Conservation (phyloP, 2,113 vertebrate species). For the Lampris megalopsis region DNA sequence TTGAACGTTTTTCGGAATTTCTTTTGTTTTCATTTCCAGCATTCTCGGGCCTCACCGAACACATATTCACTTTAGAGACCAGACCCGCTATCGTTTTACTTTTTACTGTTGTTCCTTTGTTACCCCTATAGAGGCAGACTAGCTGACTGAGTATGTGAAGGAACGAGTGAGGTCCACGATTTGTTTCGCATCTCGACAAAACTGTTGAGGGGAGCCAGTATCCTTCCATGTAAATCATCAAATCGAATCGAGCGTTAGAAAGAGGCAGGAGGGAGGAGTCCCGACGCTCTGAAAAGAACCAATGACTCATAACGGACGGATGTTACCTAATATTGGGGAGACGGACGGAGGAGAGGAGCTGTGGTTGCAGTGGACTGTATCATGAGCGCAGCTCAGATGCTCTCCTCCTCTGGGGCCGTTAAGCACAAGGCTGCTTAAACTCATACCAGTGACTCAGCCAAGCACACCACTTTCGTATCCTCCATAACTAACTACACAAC, state of each 20-base stretch:
- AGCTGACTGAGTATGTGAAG: no score
- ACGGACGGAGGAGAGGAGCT: slow-evolving; percentile 42
- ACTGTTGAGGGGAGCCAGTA: no score
- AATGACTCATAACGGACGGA: slow-evolving; percentile 69
- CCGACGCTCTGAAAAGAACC: slow-evolving; percentile 63
- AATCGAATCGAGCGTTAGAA: slow-evolving; percentile 53
- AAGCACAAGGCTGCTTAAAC: slow-evolving; percentile 54
- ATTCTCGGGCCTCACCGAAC: no score
- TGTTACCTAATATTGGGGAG: slow-evolving; percentile 60
- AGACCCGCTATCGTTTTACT: no score
- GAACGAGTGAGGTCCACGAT: no score
- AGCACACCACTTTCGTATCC: slow-evolving; percentile 22
- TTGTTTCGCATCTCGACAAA: no score
- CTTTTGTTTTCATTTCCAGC: no score
- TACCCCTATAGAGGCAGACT: no score
- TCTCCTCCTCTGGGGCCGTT: slow-evolving; percentile 55
- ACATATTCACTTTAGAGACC: no score
- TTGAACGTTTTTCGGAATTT: no score
- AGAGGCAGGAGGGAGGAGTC: slow-evolving; percentile 53
- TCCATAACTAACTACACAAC: no score
- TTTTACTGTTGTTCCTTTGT: no score
- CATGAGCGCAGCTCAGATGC: slow-evolving; percentile 61
- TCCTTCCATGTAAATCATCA: slow-evolving; percentile 20
- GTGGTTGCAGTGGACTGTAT: slow-evolving; percentile 62
- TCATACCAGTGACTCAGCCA: slow-evolving; percentile 49